Percentiles rank a stretch among this genome's conserved stretches.
phyloP scores from a whole-genome alignment of 2,797 vertebrate species.

The Manis pentadactyla region DNA sequence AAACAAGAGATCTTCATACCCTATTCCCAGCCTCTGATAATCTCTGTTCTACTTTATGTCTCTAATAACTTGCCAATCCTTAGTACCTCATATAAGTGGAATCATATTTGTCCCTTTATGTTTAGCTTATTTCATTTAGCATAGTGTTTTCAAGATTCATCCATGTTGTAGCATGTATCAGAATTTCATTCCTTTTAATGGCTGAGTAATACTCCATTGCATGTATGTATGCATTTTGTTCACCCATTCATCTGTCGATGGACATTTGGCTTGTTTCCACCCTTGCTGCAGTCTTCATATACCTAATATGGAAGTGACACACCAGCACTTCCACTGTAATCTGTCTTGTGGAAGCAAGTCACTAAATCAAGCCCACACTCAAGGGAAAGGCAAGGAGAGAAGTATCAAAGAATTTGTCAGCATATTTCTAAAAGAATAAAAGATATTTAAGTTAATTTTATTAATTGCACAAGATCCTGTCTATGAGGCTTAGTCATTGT shows the following conservation, averaged over 20 bases:
- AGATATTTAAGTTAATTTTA: not conserved
- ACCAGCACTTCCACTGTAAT: not conserved
- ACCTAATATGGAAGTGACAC: not conserved
- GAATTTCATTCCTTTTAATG: conserved; percentile 7
- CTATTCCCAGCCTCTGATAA: not conserved
- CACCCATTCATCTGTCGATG: not conserved
- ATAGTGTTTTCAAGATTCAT: not conserved
- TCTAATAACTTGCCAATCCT: not conserved
- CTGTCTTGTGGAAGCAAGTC: not conserved
- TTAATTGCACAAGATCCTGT: not conserved
- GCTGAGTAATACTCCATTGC: not conserved
- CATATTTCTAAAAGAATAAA: not conserved
- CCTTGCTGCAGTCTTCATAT: not conserved
- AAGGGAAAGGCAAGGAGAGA: not conserved
- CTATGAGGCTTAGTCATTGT: not conserved
- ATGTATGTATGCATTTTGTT: not conserved
- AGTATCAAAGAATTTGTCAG: not conserved
- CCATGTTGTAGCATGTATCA: not conserved
- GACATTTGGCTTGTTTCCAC: not conserved
- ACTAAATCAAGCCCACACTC: not conserved
- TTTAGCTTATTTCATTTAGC: conserved; percentile 5
- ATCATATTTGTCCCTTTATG: not conserved
- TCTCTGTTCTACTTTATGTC: not conserved
- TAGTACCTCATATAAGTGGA: not conserved
- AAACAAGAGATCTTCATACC: not conserved